Evolutionary conservation across 2,797 vertebrate species (phyloP), one percentile per base, ranked within the genome.

Genomic region (Coregonus suidteri): DNA sequence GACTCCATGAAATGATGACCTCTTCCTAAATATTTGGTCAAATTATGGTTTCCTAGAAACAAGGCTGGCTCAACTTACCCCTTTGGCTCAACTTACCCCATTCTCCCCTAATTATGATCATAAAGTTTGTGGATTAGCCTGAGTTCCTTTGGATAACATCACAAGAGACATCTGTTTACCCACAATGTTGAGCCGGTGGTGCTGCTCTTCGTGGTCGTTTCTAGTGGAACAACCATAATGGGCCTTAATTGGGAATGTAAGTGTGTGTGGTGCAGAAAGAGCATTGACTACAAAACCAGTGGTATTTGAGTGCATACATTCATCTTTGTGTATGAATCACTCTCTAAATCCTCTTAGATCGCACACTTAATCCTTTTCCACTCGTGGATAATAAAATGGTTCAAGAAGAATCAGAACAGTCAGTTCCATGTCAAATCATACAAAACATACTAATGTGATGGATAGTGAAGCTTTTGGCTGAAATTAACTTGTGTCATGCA

Each of bases 211-310:
- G 91, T 83, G 91, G 90, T 90, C 70, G 87, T 87, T 85, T 87
- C 89, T 82, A 87, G 90, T 90, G 90, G 91, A 90, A 91, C 91
- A 92, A 84, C 92, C 89, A 90, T 93, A 93, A 94, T 93, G 91
- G 91, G 77, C 88, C 90, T 93, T 94, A 94, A 94, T 93, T 93
- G 92, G 90, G 87, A 92, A 89, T 92, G 91, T 93, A 93, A 93
- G 93, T 93, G 92, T 93, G 89, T 91, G 91, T 81, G 93, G 92
- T 92, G 85, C 77, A 91, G 92, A 77, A 88, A 90, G 92, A 92
- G 90, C 91, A 91, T 90, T 83, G 88, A 91, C 89, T 89, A 90
- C 89, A 91, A 88, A 91, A 91, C 87, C 82, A 86, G 91, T 86
- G 92, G 90, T 90, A 93, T 93, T 91, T 91, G 89, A 93, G 92